These are phyloP conservation scores for Brachionichthys hirsutus DNA, from an alignment of 2,113 vertebrate species.

Conservation along the genomic window DNA sequence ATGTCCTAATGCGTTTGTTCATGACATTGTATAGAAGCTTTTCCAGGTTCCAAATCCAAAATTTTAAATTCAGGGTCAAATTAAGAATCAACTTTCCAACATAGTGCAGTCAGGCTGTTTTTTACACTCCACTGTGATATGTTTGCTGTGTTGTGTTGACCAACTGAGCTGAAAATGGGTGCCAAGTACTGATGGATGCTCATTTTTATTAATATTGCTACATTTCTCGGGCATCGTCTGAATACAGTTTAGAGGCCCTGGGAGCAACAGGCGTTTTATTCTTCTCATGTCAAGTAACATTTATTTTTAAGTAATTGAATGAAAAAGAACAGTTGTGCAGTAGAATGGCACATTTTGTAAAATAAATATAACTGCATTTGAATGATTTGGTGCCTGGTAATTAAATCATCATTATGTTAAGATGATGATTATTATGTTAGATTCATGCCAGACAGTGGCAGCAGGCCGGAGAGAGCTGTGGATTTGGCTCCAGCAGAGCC, in stretches of 20 bases:
- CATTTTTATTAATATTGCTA: slow-evolving; percentile 2
- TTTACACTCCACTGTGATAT: not conserved
- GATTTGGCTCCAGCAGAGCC: slow-evolving; percentile 40
- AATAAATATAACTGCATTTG: not conserved
- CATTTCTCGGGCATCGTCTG: not conserved
- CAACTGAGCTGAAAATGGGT: slow-evolving; percentile 2
- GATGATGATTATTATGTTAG: slow-evolving; percentile 31
- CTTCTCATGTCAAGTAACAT: no score
- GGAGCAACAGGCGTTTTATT: not conserved
- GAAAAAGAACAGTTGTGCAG: not conserved
- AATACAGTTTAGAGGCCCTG: slow-evolving; percentile 10
- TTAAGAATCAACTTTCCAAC: not conserved
- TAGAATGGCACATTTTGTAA: not conserved
- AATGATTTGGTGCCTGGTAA: not conserved
- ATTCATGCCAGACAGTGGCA: slow-evolving; percentile 39
- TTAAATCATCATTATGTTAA: slow-evolving; percentile 6
- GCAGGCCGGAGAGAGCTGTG: slow-evolving; percentile 33
- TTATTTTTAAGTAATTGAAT: not conserved
- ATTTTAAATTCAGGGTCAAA: not conserved
- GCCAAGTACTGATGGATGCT: not conserved
- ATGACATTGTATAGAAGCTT: no score
- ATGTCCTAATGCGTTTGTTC: no score
- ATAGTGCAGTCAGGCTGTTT: not conserved
- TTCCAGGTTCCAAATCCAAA: no score
- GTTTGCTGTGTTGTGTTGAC: slow-evolving; percentile 4